Base-by-base conservation (phyloP, 2,113 vertebrate species). In the Seriola aureovittata region DNA sequence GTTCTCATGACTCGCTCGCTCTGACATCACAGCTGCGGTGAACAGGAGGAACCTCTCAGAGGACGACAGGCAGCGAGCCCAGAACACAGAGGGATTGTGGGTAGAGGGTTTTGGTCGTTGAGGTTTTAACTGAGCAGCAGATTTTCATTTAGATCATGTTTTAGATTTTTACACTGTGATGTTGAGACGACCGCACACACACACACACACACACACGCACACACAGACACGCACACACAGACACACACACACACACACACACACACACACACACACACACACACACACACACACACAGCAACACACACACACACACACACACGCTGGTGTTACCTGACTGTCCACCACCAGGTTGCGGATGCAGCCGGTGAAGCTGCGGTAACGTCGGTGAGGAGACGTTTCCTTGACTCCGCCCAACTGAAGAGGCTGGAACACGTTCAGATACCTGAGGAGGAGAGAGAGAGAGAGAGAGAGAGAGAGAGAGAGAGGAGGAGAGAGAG, bases 331-430 rank as follows among this genome's bases (percentile, higher is more conserved):
- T 92, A 98, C 97, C 96, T 97, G 95, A 64, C 94, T 97, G 79
- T 98, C 96, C 62, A 97, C 93, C 54, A 95, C 29, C 71, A 97
- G 88, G 62, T 97, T 97, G 34, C 95, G 95, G 71, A 98, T 91
- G 83, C 97, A 97, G 88, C 97, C 97, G 62, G 90, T 92, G 86
- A 97, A 98, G 6, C 95, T 93, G 34, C 67, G 93, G 89, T 96
- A 96, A 73, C 46, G 93, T 0, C 34, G 92, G 65, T 90, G 84
- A 6, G 95, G 88, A 42, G 93, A 88, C 5, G 82, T 79, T 62
- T 93, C 93, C 91, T 97, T 97, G 52, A 97, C 90, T 21, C 97
- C 97, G 21, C 97, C 97, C 82, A 98, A 25, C 92, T 98, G 97
- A 36, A 98, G 94, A 59, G 96, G 96, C 77, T 96, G 97, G 57